These are phyloP conservation scores for Gobionotothen gibberifrons DNA, from an alignment of 2,797 vertebrate species.

Conservation along the genomic window DNA sequence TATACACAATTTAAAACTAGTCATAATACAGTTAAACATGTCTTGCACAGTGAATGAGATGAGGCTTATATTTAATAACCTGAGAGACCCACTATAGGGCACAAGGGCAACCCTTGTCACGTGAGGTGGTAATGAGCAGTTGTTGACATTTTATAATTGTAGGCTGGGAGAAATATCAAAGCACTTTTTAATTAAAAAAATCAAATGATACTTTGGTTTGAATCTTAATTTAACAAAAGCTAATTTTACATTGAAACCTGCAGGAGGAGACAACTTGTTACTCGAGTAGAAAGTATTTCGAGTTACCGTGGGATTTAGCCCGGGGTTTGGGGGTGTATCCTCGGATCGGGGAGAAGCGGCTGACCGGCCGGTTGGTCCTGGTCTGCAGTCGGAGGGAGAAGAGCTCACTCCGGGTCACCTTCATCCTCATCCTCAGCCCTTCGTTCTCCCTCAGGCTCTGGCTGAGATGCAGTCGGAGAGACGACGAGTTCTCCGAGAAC, in stretches of 20 bases:
- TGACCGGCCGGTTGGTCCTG: conserved; percentile 66
- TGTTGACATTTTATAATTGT: background rate
- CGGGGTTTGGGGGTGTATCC: conserved; percentile 57
- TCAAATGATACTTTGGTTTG: no score
- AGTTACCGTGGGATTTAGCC: conserved; percentile 63
- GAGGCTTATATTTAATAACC: background rate
- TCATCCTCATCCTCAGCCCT: conserved; percentile 76
- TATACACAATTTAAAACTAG: background rate
- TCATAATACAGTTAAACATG: background rate
- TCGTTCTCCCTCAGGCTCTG: conserved; percentile 83
- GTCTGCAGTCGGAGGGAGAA: conserved; percentile 78
- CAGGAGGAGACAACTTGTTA: background rate
- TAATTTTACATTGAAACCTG: background rate
- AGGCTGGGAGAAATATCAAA: no score
- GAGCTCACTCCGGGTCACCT: conserved; percentile 79
- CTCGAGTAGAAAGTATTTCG: background rate
- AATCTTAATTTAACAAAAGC: fast-evolving
- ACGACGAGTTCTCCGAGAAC: conserved; percentile 77
- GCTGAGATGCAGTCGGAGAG: conserved; percentile 71
- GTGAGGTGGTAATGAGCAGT: background rate
- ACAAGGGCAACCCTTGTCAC: background rate
- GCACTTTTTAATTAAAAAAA: background rate
- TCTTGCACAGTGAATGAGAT: background rate
- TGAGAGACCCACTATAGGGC: background rate
- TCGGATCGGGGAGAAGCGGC: conserved; percentile 60